A percentile compares a stretch with the other conserved stretches of the same genome.
These are phyloP conservation scores for Globodera ellingtonae DNA, from an alignment of 1,140 invertebrate genomes.

Conservation along the genomic window DNA sequence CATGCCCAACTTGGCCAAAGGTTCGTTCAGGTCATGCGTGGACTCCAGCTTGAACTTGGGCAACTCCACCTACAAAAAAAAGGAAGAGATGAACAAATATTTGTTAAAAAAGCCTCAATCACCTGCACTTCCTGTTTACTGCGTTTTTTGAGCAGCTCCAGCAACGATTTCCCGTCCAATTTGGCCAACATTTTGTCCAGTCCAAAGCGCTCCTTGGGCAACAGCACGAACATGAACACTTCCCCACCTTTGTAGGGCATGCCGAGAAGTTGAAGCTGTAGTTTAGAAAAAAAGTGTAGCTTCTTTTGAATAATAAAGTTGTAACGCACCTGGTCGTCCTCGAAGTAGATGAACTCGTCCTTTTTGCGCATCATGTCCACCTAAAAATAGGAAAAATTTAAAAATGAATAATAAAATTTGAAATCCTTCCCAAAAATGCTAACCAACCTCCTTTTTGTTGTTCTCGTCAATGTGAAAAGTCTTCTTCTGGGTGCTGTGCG, in stretches of 20 bases:
- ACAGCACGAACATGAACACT: conserved; percentile 28
- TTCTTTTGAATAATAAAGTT: neutral
- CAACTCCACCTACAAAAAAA: conserved; percentile 19
- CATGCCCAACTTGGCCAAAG: conserved; percentile 26
- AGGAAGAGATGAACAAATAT: conserved; percentile 1
- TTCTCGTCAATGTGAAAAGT: conserved; percentile 35
- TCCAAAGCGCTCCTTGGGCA: conserved; percentile 38
- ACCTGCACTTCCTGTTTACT: conserved; percentile 21
- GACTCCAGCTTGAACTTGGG: conserved; percentile 44
- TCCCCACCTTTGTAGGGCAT: conserved; percentile 20
- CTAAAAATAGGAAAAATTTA: neutral
- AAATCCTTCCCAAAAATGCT: too few relatives aligned
- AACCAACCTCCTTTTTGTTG: conserved; percentile 30
- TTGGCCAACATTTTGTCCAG: conserved; percentile 22
- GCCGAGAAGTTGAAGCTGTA: conserved; percentile 29
- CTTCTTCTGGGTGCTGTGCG: conserved; percentile 28
- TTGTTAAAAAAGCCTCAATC: neutral
- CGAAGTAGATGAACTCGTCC: conserved; percentile 17
- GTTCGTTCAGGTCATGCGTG: conserved; percentile 19
- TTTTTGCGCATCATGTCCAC: conserved; percentile 28
- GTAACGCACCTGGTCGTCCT: conserved; percentile 1
- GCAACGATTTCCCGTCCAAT: conserved; percentile 19
- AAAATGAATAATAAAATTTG: neutral
- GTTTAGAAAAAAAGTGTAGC: neutral
- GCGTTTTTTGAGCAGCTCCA: conserved; percentile 24